These are phyloP conservation scores for Anolis carolinensis DNA, from an alignment of 2,113 vertebrate genomes.

Conservation along the genomic window DNA sequence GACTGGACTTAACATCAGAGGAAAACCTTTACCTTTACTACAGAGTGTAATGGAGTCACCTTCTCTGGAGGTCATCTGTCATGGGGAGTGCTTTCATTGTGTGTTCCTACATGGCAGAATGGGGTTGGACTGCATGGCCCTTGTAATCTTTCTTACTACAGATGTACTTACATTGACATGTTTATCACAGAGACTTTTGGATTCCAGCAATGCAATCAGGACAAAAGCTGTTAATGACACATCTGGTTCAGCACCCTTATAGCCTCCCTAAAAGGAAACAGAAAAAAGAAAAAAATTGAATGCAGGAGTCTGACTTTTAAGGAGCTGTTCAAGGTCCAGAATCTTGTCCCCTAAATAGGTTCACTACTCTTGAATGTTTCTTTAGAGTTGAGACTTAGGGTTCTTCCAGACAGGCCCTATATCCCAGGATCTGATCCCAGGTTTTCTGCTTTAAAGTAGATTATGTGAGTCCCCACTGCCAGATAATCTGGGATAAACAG, in stretches of 20 bases:
- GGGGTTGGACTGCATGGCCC: not conserved
- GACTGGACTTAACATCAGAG: too few relatives aligned
- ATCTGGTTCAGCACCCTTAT: conserved; percentile 65
- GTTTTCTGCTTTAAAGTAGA: too few relatives aligned
- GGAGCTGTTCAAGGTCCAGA: not conserved
- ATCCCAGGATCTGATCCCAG: too few relatives aligned
- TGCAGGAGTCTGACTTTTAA: not conserved
- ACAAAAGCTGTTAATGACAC: conserved; percentile 87
- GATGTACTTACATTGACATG: conserved; percentile 76
- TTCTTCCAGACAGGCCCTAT: too few relatives aligned
- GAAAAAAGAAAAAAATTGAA: not conserved
- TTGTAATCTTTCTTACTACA: not conserved
- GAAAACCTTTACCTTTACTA: too few relatives aligned
- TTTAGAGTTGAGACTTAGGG: too few relatives aligned
- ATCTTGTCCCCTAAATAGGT: not conserved
- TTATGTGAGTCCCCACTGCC: too few relatives aligned
- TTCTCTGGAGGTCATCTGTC: not conserved
- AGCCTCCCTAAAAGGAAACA: conserved; percentile 74
- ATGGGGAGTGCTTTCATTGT: not conserved
- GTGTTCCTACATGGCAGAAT: too few relatives aligned
- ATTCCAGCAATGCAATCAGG: conserved; percentile 82
- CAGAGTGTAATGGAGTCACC: too few relatives aligned
- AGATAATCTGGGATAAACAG: too few relatives aligned
- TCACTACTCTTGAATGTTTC: too few relatives aligned
- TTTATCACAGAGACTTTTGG: conserved; percentile 67